Evolutionary conservation across 2,888 invertebrate species (phyloP), one percentile per base, ranked within the genome.

Genomic region (Latrodectus elegans): DNA sequence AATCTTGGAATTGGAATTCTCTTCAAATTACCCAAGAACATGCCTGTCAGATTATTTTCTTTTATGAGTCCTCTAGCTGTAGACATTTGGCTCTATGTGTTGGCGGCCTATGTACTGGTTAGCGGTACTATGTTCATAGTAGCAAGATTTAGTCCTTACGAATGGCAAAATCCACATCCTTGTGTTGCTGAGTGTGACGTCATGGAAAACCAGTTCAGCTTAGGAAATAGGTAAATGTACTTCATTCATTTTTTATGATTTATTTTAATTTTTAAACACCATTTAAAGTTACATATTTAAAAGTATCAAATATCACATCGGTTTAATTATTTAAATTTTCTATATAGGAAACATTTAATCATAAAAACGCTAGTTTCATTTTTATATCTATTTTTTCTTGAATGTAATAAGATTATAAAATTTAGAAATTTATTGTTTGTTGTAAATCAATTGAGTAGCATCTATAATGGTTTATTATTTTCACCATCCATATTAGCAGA

Each of bases 1-100:
- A 98, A 98, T 92, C 94, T 99, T 15, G 99, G 99, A 53, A 99
- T 98, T 89, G 97, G 97, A 38, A 99, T 99, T 91, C 93, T 99
- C 55, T 98, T 97, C 93, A 97, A 97, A 95, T 96, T 97, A 77
- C 97, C 97, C 89, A 97, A 95, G 90, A 97, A 95, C 86, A 97
- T 95, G 93, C 97, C 96, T 79, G 97, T 96, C 72, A 94, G 96
- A 90, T 95, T 95, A 89, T 99, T 99, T 94, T 97, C 97, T 92
- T 99, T 99, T 94, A 95, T 99, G 93, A 97, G 97, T 92, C 99
- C 99, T 0, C 94, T 99, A 91, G 97, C 98, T 1, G 95, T 97
- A 91, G 97, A 99, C 93, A 99, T 99, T 91, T 99, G 99, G 99
- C 94, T 98, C 90, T 93, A 97, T 93, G 97, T 98, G 88, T 93